Evolutionary conservation across 2,113 vertebrate species (phyloP).

Genomic region (Eubucco bourcierii): DNA sequence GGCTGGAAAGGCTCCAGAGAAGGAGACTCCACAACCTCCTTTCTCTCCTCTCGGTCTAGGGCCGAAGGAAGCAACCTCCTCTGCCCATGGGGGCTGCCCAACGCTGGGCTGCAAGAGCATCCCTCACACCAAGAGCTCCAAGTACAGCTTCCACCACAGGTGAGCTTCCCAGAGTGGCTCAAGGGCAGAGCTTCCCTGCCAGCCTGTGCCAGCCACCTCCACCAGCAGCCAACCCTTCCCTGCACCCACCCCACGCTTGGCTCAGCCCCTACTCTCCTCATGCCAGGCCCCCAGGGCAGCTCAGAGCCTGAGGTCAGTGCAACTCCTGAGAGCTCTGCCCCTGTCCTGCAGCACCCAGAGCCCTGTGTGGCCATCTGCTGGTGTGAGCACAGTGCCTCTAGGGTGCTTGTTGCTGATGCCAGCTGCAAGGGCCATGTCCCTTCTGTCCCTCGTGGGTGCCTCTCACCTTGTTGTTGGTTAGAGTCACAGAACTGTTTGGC

Average conservation of each 20-base stretch:
- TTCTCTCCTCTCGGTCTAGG: constrained; percentile 67
- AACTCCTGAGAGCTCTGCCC: not conserved
- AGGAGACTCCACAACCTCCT: not conserved
- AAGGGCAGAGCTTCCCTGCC: not conserved
- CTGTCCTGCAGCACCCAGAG: not conserved
- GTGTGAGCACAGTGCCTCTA: not conserved
- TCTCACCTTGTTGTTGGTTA: not conserved
- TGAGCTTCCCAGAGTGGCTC: constrained; percentile 52
- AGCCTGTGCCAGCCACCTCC: accelerated
- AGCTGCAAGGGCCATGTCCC: not conserved
- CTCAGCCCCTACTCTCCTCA: not conserved
- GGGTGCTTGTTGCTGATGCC: not conserved
- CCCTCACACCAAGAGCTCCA: constrained; percentile 85
- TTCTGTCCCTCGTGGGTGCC: not conserved
- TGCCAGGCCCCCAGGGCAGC: not conserved
- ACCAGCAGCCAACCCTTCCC: not conserved
- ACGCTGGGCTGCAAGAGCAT: constrained; percentile 86
- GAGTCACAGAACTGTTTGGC: no score
- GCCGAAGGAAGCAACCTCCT: constrained; percentile 80
- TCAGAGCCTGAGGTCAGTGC: not conserved
- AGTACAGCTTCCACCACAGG: constrained; percentile 98
- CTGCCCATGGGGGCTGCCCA: constrained; percentile 78
- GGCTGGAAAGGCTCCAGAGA: no score
- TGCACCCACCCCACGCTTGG: no score
- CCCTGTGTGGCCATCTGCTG: not conserved